Base-by-base conservation (phyloP, 2,797 vertebrate genomes). In the Apodemus agrarius region DNA sequence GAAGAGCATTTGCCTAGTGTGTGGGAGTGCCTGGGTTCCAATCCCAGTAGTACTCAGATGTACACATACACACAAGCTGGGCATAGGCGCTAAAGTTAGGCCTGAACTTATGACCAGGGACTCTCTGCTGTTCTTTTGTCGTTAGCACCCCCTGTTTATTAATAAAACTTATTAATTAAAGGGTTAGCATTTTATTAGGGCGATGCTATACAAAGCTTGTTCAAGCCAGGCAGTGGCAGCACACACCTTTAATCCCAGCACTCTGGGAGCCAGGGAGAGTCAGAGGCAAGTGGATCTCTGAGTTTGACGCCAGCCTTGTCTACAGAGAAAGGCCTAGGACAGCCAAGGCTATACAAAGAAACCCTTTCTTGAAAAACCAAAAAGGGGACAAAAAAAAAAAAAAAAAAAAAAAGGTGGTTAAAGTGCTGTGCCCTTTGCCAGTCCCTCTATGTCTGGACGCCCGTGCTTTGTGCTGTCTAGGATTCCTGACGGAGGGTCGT, bases 91-190 rank as follows among this genome's bases (percentile, higher is more conserved):
- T 78, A 29, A 72, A 17, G 40, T 54, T 54, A n/a, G 89, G 12
- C n/a, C 57, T 88, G 83, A 79, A 75, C 37, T 54, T 75, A 59
- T 63, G 8, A 21, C 74, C 69, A 57, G 65, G 22, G 12, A 61
- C 34, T 57, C 69, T 65, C 16, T 19, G 19, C 10, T 59, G 46
- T 34, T 67, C 29, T 21, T 49, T 90, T n/a, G 61, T 37, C 21
- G 63, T 90, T 88, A 43, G 57, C 69, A 49, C 34, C 54, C 22
- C 21, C 63, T 34, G 26, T 59, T 67, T 63, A 59, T 75, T 61
- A 82, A 34, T 95, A 81, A 91, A 87, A 57, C 49, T 37, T n/a
- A n/a, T n/a, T n/a, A n/a, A n/a, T n/a, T n/a, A n/a, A 14, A 72
- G 61, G 21, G 16, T 93, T 81, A 59, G 34, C 22, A 57, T 90